Base-by-base conservation (phyloP, 2,113 vertebrate species). In the Gulo gulo region DNA sequence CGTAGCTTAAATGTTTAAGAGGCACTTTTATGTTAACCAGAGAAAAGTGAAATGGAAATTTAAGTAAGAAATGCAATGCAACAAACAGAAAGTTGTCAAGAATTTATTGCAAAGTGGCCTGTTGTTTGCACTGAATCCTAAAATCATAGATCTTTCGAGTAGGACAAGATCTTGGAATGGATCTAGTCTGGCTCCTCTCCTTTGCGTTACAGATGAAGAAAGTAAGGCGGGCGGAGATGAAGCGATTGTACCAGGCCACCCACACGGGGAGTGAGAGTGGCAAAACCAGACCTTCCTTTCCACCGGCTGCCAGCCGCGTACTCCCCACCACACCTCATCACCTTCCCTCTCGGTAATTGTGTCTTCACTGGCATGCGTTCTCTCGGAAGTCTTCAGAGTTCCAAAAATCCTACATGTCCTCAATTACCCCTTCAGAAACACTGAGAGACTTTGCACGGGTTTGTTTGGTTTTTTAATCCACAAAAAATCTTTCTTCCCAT, bases 231-330 rank as follows among this genome's bases (percentile, higher is more conserved):
- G 21, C 7, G 4, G 8, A 86, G 81, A 79, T 45, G 12, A n/a
- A 29, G 69, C 1, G 50, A 65, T 73, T 96, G 91, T 95, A 95
- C 86, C 88, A 67, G 45, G 93, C 96, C 97, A 80, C 95, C 97
- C 96, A 97, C 91, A 0, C 78, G 11, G 67, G 55, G 84, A 96
- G 84, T 26, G 47, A 98, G 21, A 92, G 88, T 79, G 50, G 81
- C 26, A 71, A 59, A 84, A 96, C 97, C 93, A 69, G 97, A 61
- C 52, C 11, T n/a, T 24, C 57, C 34, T 29, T 57, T n/a, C 95
- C 83, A 29, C 79, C 4, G 4, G 39, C 45, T 67, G 79, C 83
- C 83, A 14, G 74, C 69, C 55, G 4, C 1, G 23, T 7, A 0
- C 31, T n/a, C 24, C 87, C 18, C 7, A 7, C 95, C 90, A 80